phyloP scores from a whole-genome alignment of 2,113 vertebrate genomes.

The Callaeas wilsoni region DNA sequence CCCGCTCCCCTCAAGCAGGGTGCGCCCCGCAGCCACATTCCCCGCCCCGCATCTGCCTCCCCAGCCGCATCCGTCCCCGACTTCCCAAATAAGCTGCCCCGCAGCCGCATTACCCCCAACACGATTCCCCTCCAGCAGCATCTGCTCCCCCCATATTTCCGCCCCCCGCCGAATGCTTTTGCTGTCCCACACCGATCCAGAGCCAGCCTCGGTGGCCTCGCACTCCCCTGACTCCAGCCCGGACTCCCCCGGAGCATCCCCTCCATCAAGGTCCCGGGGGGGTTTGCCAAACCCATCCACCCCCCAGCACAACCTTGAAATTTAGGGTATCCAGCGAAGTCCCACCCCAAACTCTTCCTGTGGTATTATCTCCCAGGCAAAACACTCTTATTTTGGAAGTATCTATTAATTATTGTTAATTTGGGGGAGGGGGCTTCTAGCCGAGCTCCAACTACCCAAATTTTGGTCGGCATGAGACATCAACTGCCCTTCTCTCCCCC shows the following conservation, averaged over 20 bases:
- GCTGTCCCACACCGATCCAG: not conserved
- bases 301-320: not conserved
- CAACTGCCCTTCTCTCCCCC: no score
- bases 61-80: not conserved
- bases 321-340: not conserved
- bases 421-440: not conserved
- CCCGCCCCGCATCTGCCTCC: not conserved
- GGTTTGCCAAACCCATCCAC: accelerated
- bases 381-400: not conserved
- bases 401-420: not conserved
- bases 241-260: accelerated
- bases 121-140: not conserved
- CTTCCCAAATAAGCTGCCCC: not conserved
- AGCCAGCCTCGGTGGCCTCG: not conserved
- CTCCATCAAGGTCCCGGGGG: accelerated
- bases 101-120: accelerated
- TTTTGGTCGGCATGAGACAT: accelerated
- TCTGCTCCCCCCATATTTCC: not conserved
- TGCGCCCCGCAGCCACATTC: not conserved
- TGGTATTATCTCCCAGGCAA: not conserved
- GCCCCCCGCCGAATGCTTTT: not conserved
- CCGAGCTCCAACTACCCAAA: accelerated
- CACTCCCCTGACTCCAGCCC: not conserved
- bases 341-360: not conserved
- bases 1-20: no score